Percentiles rank a stretch among this genome's conserved stretches.
Conservation (phyloP, 2,113 vertebrate genomes). For the Pluvianellus socialis region DNA sequence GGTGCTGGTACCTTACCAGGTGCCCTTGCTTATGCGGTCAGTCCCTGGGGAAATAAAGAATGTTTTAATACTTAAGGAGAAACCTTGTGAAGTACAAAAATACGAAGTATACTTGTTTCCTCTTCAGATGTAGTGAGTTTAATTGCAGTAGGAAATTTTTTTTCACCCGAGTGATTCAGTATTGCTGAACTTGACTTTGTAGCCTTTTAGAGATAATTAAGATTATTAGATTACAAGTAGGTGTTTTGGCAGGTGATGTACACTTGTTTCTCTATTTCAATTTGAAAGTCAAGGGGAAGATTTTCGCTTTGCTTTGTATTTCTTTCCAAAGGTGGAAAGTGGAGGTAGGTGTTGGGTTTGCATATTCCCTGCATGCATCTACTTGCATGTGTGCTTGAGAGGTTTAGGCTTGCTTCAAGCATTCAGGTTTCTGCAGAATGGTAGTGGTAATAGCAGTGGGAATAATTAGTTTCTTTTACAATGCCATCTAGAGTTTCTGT, state of each 20-base stretch:
- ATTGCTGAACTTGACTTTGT: not conserved
- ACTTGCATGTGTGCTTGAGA: conserved; percentile 20
- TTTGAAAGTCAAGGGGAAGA: not conserved
- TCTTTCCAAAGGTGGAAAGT: conserved; percentile 20
- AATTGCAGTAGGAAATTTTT: not conserved
- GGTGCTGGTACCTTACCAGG: not conserved
- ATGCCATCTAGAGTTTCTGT: not conserved
- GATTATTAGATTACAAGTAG: not conserved
- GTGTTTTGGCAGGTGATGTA: not conserved
- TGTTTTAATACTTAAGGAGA: not conserved
- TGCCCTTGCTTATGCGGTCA: not conserved
- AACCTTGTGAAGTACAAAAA: not conserved
- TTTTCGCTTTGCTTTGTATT: not conserved
- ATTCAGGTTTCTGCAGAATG: not conserved
- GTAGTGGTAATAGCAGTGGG: not conserved
- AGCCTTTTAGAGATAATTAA: not conserved
- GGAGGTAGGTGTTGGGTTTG: conserved; percentile 44
- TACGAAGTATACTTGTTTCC: not conserved
- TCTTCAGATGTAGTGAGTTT: not conserved
- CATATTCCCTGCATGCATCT: conserved; percentile 4
- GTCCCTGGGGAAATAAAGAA: not conserved
- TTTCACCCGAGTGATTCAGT: not conserved
- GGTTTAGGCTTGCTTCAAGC: not conserved
- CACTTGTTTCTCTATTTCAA: not conserved
- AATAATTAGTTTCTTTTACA: not conserved